Conservation (phyloP, 2,113 vertebrate genomes). For the Chroicocephalus ridibundus region DNA sequence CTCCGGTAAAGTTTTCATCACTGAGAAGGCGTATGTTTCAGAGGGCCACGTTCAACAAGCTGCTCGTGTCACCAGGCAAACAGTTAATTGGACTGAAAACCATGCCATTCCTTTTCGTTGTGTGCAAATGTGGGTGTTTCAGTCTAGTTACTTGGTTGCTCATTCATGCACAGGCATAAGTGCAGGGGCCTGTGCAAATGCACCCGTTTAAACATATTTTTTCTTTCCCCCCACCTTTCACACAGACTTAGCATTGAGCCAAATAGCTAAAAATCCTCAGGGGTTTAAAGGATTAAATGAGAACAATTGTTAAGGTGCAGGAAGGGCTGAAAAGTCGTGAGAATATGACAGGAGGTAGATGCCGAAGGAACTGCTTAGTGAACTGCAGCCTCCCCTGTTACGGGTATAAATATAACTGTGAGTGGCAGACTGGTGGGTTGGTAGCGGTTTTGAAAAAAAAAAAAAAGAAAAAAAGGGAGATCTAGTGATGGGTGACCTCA, state of each 20-base stretch:
- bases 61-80: background rate
- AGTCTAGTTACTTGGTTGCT: background rate
- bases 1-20: background rate
- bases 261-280: slow-evolving; percentile 34
- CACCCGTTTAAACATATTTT: background rate
- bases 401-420: background rate
- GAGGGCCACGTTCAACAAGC: background rate
- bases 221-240: background rate
- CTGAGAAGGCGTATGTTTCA: background rate
- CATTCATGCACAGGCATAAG: background rate
- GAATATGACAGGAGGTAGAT: background rate
- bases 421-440: background rate
- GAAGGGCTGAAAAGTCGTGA: background rate
- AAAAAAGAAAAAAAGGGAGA: background rate
- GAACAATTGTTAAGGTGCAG: background rate
- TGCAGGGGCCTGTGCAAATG: background rate
- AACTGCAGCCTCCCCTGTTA: background rate
- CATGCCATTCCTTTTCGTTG: background rate
- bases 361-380: background rate
- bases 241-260: background rate
- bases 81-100: background rate
- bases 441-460: background rate
- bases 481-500: background rate
- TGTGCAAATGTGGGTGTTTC: background rate
- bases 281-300: slow-evolving; percentile 36